phyloP scores from a whole-genome alignment of 2,888 invertebrate species.

The Leistus spinibarbis region DNA sequence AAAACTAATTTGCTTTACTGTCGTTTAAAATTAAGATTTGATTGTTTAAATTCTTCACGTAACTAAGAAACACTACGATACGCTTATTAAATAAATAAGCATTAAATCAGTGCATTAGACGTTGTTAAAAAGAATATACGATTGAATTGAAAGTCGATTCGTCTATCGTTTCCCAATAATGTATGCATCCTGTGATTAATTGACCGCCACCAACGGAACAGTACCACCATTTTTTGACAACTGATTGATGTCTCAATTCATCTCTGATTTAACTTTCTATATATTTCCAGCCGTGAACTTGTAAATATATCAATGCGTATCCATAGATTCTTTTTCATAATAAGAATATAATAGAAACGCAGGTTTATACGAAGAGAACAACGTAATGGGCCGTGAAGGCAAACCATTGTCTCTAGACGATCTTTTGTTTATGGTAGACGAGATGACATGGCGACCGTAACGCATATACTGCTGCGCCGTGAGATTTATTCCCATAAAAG shows the following conservation, averaged over 20 bases:
- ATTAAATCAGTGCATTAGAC: not conserved
- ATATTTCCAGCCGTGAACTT: conserved; percentile 23
- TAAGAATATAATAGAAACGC: too few species aligned
- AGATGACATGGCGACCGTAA: conserved; percentile 11
- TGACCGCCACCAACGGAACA: not conserved
- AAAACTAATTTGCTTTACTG: too few species aligned
- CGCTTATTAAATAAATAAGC: too few species aligned
- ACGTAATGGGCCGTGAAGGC: conserved; percentile 25
- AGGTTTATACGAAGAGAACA: not conserved
- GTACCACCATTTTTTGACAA: not conserved
- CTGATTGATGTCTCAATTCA: not conserved
- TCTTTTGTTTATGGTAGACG: conserved; percentile 9
- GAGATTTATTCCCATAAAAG: conserved; percentile 14
- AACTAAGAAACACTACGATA: too few species aligned
- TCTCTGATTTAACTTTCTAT: conserved; percentile 15
- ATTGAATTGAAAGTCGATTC: not conserved
- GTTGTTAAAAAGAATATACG: not conserved
- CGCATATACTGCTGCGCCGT: not conserved
- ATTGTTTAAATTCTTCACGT: too few species aligned
- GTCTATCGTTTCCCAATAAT: not conserved
- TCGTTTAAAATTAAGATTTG: too few species aligned
- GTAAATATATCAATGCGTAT: conserved; percentile 7
- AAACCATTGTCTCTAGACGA: conserved; percentile 9
- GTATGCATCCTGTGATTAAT: not conserved
- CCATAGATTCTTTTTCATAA: conserved; percentile 2